Percentiles rank a stretch among this genome's conserved stretches.
Evolutionary conservation across 2,113 vertebrate species (phyloP).

Genomic region (Porphyrio hochstetteri): DNA sequence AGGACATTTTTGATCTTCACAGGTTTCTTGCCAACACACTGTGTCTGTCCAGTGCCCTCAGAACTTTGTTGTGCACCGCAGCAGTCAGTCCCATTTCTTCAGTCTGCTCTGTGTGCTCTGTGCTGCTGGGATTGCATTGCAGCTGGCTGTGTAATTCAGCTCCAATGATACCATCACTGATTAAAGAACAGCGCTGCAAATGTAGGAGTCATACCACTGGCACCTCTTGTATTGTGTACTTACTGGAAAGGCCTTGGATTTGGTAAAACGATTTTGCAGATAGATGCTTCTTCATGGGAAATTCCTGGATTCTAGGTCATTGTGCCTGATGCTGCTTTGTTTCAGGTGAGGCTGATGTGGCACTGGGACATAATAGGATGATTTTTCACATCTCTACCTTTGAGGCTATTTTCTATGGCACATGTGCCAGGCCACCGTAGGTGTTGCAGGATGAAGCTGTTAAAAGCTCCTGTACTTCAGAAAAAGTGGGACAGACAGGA

Average conservation of each 20-base stretch:
- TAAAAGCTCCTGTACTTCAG: neutral
- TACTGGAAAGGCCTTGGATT: neutral
- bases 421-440: rapidly evolving
- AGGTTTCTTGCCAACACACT: neutral
- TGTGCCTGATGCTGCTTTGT: neutral
- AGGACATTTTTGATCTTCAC: neutral
- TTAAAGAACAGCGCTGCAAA: neutral
- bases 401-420: neutral
- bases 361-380: neutral
- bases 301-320: neutral
- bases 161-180: neutral
- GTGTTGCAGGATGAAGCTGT: neutral
- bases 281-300: neutral
- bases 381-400: neutral
- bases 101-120: too few species aligned
- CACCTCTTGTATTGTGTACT: neutral
- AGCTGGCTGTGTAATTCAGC: neutral
- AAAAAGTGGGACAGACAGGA: neutral
- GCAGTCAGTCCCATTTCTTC: neutral
- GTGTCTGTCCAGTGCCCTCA: neutral
- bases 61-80: neutral
- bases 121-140: neutral
- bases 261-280: neutral
- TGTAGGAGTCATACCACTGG: rapidly evolving
- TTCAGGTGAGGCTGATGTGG: neutral